A percentile compares a stretch with the other conserved stretches of the same genome.
Evolutionary conservation across 1,140 invertebrate species (phyloP).

Genomic region (Pogonomyrmex barbatus): DNA sequence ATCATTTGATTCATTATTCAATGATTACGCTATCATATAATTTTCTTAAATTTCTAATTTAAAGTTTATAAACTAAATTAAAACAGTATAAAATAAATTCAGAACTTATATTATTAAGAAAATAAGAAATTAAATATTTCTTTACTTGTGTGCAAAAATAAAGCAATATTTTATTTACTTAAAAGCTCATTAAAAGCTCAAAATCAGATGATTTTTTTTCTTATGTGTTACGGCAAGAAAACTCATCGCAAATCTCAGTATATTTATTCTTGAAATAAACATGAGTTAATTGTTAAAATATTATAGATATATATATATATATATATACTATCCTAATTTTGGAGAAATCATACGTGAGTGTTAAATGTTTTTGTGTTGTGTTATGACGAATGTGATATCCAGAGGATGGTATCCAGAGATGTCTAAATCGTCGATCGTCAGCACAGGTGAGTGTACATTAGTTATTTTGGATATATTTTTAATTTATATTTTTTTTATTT

Average conservation of each 20-base stretch:
- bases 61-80: neutral
- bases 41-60: conserved; percentile 9
- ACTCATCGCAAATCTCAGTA: neutral
- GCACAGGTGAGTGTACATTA: conserved; percentile 46
- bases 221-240: neutral
- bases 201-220: neutral
- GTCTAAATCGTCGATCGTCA: conserved; percentile 23
- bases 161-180: neutral
- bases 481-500: neutral
- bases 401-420: neutral
- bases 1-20: neutral
- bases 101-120: neutral
- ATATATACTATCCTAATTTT: neutral
- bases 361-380: conserved; percentile 37
- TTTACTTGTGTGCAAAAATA: neutral
- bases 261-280: conserved; percentile 29
- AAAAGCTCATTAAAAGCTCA: neutral
- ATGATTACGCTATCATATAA: neutral
- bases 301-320: neutral
- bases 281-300: neutral
- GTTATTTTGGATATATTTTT: neutral
- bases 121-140: neutral
- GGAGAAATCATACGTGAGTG: conserved; percentile 22
- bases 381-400: conserved; percentile 14
- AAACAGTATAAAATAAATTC: neutral